Evolutionary conservation across 2,888 invertebrate genomes (phyloP), one percentile per base, ranked within the genome.

Genomic region (Panorpa germanica): DNA sequence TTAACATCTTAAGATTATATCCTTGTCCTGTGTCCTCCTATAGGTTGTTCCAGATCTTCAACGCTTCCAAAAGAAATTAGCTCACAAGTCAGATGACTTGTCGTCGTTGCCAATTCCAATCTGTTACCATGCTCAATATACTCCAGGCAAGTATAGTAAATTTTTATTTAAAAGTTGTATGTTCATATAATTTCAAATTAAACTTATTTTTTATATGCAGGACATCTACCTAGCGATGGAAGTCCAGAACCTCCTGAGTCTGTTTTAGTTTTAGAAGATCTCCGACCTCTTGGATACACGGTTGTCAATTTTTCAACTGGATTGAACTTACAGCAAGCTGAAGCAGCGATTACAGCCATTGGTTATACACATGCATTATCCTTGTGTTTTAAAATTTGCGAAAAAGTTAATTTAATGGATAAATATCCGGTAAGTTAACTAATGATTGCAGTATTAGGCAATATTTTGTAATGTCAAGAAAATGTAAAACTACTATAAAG

Each of bases 341-440:
- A 64, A 36, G 63, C 74, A 4, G 80, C 81, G 1, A 58, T 81
- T 24, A 61, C 65, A 34, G 68, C 77, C 1, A 70, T 78, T 16
- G 77, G 78, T 1, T 58, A 68, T 31, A 57, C 81, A 3, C 81
- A 81, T 48, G 76, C 76, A 0, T 55, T 78, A 2, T 76, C 78
- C 0, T 53, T 81, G 4, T 67, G 63, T 4, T 52, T 69, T 42
- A 68, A 68, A 45, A 52, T 67, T 8, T 57, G 59, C 40, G 62
- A 64, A 35, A 41, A 43, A 18, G 18, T 43, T 27, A 36, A 43
- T 37, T 27, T 45, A 3, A 44, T 43, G 33, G 42, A 42, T 34
- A 43, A 40, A 36, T 45, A 43, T 38, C 41, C 40, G 20, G 43
- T 44, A 38, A 38, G 39, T 35, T 16, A 15, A 19, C 22, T 13